These are phyloP conservation scores for Meloidogyne exigua DNA, from an alignment of 1,140 invertebrate genomes.

Conservation along the genomic window DNA sequence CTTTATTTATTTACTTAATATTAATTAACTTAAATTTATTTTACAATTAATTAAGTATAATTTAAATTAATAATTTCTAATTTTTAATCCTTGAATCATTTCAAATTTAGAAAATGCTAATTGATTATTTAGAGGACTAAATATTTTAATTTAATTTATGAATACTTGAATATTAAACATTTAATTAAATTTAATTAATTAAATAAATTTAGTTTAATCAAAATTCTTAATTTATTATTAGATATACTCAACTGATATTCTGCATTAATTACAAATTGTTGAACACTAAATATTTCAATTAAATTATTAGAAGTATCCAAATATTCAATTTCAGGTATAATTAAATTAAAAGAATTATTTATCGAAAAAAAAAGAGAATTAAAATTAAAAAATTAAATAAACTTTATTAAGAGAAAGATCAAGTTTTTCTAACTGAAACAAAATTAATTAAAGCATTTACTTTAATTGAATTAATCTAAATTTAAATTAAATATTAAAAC, in stretches of 20 bases:
- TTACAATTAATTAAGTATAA: constrained; percentile 41
- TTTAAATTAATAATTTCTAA: constrained; percentile 34
- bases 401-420: constrained; percentile 35
- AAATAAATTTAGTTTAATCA: too few relatives aligned
- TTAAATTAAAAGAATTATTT: constrained; percentile 22
- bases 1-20: background rate
- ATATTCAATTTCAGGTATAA: constrained; percentile 22
- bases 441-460: constrained; percentile 25
- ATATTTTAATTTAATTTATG: constrained; percentile 31
- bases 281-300: constrained; percentile 36
- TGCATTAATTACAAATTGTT: constrained; percentile 29
- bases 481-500: constrained; percentile 2
- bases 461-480: background rate
- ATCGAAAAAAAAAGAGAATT: background rate
- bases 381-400: background rate
- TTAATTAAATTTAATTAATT: constrained; percentile 9
- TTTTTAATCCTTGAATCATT: constrained; percentile 35
- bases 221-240: constrained; percentile 36
- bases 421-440: constrained; percentile 32
- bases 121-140: constrained; percentile 36
- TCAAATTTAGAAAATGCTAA: constrained; percentile 43
- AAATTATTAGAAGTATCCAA: constrained; percentile 38
- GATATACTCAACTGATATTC: constrained; percentile 24
- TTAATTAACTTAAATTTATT: background rate
- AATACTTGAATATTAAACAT: constrained; percentile 33